Base-by-base conservation (phyloP, 2,888 invertebrate genomes). In the Sturmia bella region DNA sequence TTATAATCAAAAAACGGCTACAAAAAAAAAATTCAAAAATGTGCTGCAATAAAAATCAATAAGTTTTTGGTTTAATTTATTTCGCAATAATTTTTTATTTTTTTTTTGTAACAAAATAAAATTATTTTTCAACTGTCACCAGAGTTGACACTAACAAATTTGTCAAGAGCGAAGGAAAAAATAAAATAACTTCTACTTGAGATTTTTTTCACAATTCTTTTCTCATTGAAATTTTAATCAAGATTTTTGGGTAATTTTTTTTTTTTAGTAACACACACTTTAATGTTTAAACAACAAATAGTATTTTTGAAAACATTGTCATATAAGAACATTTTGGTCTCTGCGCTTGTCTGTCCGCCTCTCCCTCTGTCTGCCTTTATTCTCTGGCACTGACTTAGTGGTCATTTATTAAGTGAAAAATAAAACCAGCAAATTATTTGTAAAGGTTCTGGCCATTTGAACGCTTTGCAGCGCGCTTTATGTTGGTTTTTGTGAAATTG, bases 61-160 rank as follows among this genome's bases (percentile, higher is more conserved):
- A 69, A 69, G n/a, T 7, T 11, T 21, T 17, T 45, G 57, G 12
- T 57, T 69, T 43, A 27, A 69, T 32, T 63, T 50, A 64, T 19
- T 50, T 64, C 7, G 32, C 15, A 27, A 48, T 12, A 59, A 59
- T 21, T 15, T 21, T 59, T 13, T 21, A 9, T 43, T 69, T 37
- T 32, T 45, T 43, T 63, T 54, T 17, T 43, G 15, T 69, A 9
- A 13, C 39, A 48, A 66, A 66, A 66, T 19, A 27, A 43, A 73
- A 54, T 19, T 73, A 73, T 73, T 80, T 77, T 81, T 77, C 50
- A 77, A 77, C 77, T 81, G 81, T 77, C 81, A 81, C 68, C 74
- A 74, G 63, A 57, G 41, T 27, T 69, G 81, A 81, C 81, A 74
- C 63, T 74, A 81, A 81, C 81, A 77, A 81, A 81, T 81, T 77